A percentile compares a stretch with the other conserved stretches of the same genome.
These are phyloP conservation scores for Anadara kagoshimensis DNA, from an alignment of 1,140 invertebrate genomes.

Conservation along the genomic window DNA sequence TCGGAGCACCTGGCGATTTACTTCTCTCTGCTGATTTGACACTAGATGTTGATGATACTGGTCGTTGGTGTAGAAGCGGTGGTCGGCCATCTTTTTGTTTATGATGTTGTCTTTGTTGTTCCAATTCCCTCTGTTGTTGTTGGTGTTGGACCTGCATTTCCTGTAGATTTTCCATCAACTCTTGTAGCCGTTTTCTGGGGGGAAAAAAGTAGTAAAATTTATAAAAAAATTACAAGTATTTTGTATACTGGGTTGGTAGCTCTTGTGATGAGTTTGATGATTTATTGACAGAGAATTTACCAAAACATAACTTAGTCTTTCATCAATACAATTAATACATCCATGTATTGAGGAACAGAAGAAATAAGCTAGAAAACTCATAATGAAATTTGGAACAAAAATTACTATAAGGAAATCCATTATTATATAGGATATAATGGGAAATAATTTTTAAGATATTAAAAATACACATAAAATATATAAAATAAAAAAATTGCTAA, in stretches of 20 bases:
- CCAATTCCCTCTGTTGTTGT: constrained; percentile 27
- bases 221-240: neutral
- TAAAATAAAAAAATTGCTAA: no score
- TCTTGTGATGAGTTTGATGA: neutral
- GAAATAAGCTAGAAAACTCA: no score
- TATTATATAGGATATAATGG: no score
- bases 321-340: neutral
- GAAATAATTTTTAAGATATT: no score
- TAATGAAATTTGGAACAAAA: no score
- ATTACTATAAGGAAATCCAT: no score
- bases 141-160: constrained; percentile 43
- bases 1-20: constrained; percentile 9
- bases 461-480: no score
- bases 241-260: neutral
- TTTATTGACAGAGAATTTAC: neutral
- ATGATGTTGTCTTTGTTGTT: constrained; percentile 41
- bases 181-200: constrained; percentile 55
- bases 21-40: constrained; percentile 18
- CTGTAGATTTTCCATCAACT: constrained; percentile 52
- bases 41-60: constrained; percentile 31
- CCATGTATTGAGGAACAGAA: no score
- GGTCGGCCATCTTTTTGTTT: constrained; percentile 21
- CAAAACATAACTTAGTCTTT: neutral
- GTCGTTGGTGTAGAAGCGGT: constrained; percentile 26
- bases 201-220: neutral